Evolutionary conservation across 1,140 invertebrate genomes (phyloP), one percentile per base, ranked within the genome.

Genomic region (Homarus americanus): DNA sequence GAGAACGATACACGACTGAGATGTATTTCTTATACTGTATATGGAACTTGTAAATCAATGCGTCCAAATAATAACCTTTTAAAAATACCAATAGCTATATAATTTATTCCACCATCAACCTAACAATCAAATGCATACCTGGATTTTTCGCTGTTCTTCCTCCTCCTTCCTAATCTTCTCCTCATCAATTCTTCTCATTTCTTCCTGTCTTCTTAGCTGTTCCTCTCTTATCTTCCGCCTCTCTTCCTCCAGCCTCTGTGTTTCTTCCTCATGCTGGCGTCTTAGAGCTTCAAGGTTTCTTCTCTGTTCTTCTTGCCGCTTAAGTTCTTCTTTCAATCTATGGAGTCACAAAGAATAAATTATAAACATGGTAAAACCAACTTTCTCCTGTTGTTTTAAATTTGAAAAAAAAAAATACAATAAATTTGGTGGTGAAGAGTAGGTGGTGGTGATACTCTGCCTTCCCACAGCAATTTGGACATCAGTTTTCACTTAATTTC

Each of bases 121-220:
- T 2, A 63, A 63, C 20, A 15, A 10, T 17, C 20, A 24, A 17
- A n/a, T 53, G 10, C 79, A 58, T 80, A 91, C 89, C 63, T 89
- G 87, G 28, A 91, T 40, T 34, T 90, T 92, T 53, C 82, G 85
- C 53, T 91, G 87, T 40, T 93, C 87, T 40, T 93, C 87, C n/a
- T 93, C 89, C 83, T 87, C 91, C 63, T 92, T 86, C 66, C 83
- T 84, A 15, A 82, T 63, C 83, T 93, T 92, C 79, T 93, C 93
- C 66, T 91, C 92, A 76, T 92, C 93, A 82, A 91, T 90, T 84
- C 87, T 93, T 79, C 91, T 92, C 66, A 91, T 93, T 87, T 93
- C 93, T 53, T 87, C 92, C 76, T 83, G 92, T 44, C 79, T 91
- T 58, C 91, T 90, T 0, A 88, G 41, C 82, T 86, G 88, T 78